Conservation (phyloP, 2,797 vertebrate species). For the Cygnus olor region DNA sequence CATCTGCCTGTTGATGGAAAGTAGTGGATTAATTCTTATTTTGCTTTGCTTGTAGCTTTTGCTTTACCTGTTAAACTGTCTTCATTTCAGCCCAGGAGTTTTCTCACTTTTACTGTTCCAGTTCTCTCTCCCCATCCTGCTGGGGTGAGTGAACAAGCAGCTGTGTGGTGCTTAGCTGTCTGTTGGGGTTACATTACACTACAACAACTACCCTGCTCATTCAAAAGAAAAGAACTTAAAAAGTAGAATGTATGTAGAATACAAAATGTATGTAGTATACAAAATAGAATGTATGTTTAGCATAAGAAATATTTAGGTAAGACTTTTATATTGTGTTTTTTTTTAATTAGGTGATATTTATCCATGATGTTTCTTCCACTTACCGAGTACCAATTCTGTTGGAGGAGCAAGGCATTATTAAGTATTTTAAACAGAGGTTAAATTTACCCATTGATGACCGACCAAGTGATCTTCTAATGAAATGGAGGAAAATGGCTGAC, state of each 20-base stretch:
- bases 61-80: neutral
- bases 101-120: neutral
- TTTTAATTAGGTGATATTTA: slow-evolving; percentile 79
- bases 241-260: neutral
- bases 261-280: neutral
- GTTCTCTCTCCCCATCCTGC: neutral
- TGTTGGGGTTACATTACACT: neutral
- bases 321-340: neutral
- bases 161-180: neutral
- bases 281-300: neutral
- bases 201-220: neutral
- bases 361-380: slow-evolving; percentile 83
- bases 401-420: slow-evolving; percentile 81
- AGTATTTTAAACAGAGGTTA: slow-evolving; percentile 82
- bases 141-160: neutral
- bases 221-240: neutral
- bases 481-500: slow-evolving; percentile 84
- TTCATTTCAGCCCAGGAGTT: neutral
- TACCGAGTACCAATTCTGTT: slow-evolving; percentile 82
- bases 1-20: neutral
- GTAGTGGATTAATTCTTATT: neutral
- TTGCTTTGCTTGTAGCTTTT: neutral
- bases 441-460: slow-evolving; percentile 78
- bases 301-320: neutral
- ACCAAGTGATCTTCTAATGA: slow-evolving; percentile 77